Evolutionary conservation across 2,797 vertebrate genomes (phyloP).

Genomic region (Urocyon cinereoargenteus): DNA sequence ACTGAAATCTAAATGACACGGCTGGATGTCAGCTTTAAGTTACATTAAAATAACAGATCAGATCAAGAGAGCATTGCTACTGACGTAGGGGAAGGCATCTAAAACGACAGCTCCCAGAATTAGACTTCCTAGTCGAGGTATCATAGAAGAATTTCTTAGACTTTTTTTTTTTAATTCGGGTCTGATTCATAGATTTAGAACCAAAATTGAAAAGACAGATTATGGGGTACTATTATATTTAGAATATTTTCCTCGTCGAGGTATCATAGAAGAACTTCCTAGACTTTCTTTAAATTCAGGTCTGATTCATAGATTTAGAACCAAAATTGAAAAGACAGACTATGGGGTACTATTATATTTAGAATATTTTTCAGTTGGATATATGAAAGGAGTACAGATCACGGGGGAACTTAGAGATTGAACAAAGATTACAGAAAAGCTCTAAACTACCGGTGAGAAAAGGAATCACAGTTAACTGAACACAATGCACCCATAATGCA

Average conservation of each 20-base stretch:
- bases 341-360: not conserved
- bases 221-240: not conserved
- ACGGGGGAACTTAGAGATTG: not conserved
- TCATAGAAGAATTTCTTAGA: not conserved
- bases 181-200: constrained; percentile 32
- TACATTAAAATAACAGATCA: not conserved
- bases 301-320: constrained; percentile 32
- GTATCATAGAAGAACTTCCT: not conserved
- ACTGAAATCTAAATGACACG: not conserved
- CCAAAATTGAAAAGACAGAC: constrained; percentile 6
- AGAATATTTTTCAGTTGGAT: constrained; percentile 42
- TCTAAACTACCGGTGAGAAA: not conserved
- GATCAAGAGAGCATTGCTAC: not conserved
- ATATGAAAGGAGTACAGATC: constrained; percentile 44
- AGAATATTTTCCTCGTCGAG: constrained; percentile 3
- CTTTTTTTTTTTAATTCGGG: not conserved
- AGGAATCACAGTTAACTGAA: constrained; percentile 34
- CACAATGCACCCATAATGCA: not conserved
- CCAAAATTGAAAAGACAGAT: constrained; percentile 7
- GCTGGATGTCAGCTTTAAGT: not conserved
- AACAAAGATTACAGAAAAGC: constrained; percentile 38
- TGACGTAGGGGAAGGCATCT: not conserved
- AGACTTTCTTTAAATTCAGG: not conserved
- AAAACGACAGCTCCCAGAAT: not conserved
- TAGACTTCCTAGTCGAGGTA: not conserved